Conservation (phyloP, 2,113 vertebrate species). For the Antennarius striatus region DNA sequence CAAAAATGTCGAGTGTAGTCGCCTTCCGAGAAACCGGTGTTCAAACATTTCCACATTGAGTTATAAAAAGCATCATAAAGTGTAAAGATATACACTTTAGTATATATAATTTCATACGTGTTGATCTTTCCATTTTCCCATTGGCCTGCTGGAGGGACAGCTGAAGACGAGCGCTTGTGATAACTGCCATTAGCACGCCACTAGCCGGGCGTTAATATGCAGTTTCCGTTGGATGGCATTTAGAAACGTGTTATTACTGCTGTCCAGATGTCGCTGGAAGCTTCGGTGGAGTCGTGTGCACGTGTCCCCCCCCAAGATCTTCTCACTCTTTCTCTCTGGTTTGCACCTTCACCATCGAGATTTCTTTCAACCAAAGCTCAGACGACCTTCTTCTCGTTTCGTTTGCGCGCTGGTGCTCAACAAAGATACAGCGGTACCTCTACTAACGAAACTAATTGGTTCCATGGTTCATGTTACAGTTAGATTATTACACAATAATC, state of each 20-base stretch:
- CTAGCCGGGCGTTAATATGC: constrained; percentile 77
- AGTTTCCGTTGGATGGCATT: constrained; percentile 76
- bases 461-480: too few species aligned
- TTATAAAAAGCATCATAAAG: too few species aligned
- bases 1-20: not conserved
- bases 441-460: too few species aligned
- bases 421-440: too few species aligned
- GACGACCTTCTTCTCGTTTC: not conserved
- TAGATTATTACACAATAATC: too few species aligned
- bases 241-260: constrained; percentile 78
- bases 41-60: too few species aligned
- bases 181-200: constrained; percentile 80
- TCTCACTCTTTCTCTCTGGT: constrained; percentile 12
- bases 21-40: not conserved
- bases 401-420: not conserved
- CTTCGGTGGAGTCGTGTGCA: constrained; percentile 35
- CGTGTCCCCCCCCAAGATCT: constrained; percentile 10
- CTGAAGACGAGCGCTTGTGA: constrained; percentile 60
- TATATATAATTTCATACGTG: constrained; percentile 21
- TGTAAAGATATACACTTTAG: not conserved
- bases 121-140: constrained; percentile 19
- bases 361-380: too few species aligned
- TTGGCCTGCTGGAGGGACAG: constrained; percentile 51
- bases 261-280: constrained; percentile 78
- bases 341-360: not conserved